Base-by-base conservation (phyloP, 2,113 vertebrate species). In the Protomyctophum bolini region DNA sequence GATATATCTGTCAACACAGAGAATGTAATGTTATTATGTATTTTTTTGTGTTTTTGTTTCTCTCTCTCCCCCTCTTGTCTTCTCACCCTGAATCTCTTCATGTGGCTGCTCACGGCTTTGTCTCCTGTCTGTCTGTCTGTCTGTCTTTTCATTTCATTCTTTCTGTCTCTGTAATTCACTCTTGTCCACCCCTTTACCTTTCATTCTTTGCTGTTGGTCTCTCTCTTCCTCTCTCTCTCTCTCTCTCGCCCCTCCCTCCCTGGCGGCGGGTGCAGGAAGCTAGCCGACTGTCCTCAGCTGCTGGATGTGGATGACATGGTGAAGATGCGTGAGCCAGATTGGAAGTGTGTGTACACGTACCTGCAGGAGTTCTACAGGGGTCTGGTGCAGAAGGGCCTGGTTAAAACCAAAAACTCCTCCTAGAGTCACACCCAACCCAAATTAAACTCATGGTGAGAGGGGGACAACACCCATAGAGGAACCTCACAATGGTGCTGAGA, bases 271-370 rank as follows among this genome's bases (percentile, higher is more conserved):
- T 88, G 87, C 94, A 99, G 98, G 98, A 97, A 94, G 87, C 95
- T 97, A 93, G 94, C 95, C 78, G 97, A 98, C 93, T 98, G 97
- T 93, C 96, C 98, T 7, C 96, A 97, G 95, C 96, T 99, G 93
- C 93, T 99, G 94, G 97, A 99, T 77, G 97, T 97, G 93, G 98
- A 99, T 89, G 98, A 99, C 95, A 99, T 99, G 97, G 97, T 99
- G 94, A 96, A 97, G 94, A 95, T 99, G 95, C 95, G 96, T 73
- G 98, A 99, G 91, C 98, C 97, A 0, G 98, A 99, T 93, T 99
- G 98, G 98, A 99, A 99, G 96, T 99, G 98, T 94, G 98, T 99
- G 91, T 99, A 99, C 95, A 99, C 98, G 91, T 99, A 99, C 95
- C 95, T 99, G 94, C 98, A 99, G 94, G 98, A 99, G 91, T 98